Conservation (phyloP, 2,888 invertebrate genomes). For the Magallana nippona region DNA sequence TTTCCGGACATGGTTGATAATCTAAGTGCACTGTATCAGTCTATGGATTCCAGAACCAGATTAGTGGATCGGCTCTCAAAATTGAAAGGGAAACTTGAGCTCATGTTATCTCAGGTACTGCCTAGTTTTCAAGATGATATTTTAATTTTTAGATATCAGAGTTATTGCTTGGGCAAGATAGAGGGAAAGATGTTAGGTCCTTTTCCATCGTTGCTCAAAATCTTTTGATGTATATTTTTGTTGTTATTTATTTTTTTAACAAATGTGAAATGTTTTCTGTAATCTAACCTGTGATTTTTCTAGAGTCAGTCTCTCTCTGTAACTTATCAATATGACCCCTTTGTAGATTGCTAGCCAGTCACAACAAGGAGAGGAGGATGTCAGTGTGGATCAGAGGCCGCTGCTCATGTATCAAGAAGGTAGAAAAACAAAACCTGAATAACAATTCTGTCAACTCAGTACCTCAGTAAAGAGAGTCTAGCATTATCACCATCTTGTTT, state of each 20-base stretch:
- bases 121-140: neutral
- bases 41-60: conserved; percentile 83
- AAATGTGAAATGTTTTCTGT: neutral
- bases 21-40: conserved; percentile 83
- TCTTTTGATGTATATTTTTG: too few species aligned
- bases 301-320: neutral
- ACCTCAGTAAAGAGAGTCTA: too few species aligned
- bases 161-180: too few species aligned
- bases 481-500: neutral
- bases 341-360: conserved; percentile 63
- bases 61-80: conserved; percentile 82
- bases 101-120: conserved; percentile 80
- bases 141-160: too few species aligned
- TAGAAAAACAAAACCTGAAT: conserved; percentile 44
- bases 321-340: neutral
- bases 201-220: too few species aligned
- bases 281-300: neutral
- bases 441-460: too few species aligned
- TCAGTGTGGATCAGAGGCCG: conserved; percentile 59
- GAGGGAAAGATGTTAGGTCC: too few species aligned
- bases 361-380: conserved; percentile 69
- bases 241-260: too few species aligned
- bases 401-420: conserved; percentile 75
- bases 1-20: conserved; percentile 84
- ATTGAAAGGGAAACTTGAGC: conserved; percentile 84